phyloP scores from a whole-genome alignment of 2,797 vertebrate species.

The Natrix natrix region DNA sequence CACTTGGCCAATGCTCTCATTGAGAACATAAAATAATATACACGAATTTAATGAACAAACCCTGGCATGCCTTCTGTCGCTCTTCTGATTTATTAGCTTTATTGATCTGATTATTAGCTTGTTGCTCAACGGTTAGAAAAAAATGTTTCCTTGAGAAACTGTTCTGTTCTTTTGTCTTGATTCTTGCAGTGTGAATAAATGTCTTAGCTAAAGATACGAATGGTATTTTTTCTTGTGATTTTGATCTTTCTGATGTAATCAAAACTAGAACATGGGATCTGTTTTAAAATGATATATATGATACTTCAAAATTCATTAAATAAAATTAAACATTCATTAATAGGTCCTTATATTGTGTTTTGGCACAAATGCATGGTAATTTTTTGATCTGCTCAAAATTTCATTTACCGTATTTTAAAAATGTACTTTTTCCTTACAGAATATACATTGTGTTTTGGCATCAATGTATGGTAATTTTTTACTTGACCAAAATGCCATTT shows the following conservation, averaged over 20 bases:
- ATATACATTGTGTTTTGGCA: not conserved
- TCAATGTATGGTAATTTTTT: too few relatives aligned
- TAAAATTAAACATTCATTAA: not conserved
- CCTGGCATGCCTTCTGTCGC: not conserved
- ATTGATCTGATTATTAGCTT: not conserved
- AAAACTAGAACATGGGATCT: not conserved
- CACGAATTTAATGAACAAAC: not conserved
- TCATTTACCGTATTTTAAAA: not conserved
- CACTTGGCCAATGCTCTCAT: not conserved
- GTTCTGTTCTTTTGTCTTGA: not conserved
- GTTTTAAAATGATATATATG: not conserved
- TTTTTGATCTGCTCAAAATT: not conserved
- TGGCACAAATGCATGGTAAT: not conserved
- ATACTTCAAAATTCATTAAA: not conserved
- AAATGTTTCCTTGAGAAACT: not conserved
- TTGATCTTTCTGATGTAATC: not conserved
- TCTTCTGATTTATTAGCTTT: not conserved
- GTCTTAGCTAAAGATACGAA: not conserved
- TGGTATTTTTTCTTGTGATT: not conserved
- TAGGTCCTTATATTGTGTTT: not conserved
- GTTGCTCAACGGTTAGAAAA: not conserved
- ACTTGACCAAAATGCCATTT: too few relatives aligned
- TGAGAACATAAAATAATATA: not conserved
- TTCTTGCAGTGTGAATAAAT: not conserved
- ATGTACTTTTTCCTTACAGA: not conserved